These are phyloP conservation scores for Acrocyrtus sp. DNA, from an alignment of 2,888 invertebrate genomes.

Conservation along the genomic window DNA sequence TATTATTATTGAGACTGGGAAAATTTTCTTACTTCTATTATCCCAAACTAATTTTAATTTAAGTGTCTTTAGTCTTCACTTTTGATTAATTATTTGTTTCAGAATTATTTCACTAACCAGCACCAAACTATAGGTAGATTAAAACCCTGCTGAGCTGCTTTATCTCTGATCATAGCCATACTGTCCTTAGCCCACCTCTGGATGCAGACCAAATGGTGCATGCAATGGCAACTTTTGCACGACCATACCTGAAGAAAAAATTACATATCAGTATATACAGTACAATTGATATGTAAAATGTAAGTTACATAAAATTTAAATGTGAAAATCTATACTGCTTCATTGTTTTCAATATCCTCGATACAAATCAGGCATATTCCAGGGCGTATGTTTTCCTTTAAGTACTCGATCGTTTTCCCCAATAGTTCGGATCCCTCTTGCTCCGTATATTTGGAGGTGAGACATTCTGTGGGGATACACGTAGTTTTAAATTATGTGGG, in stretches of 20 bases:
- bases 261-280: too few relatives aligned
- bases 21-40: too few relatives aligned
- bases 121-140: constrained; percentile 68
- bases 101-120: constrained; percentile 67
- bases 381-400: constrained; percentile 65
- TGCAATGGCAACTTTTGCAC: constrained; percentile 83
- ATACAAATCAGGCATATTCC: constrained; percentile 92
- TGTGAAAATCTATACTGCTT: constrained; percentile 70
- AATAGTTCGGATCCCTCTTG: constrained; percentile 54
- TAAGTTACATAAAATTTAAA: background rate
- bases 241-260: constrained; percentile 81
- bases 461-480: constrained; percentile 32
- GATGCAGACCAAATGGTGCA: constrained; percentile 88
- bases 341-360: constrained; percentile 81
- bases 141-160: constrained; percentile 66
- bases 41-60: too few relatives aligned
- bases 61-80: too few relatives aligned
- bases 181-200: constrained; percentile 94
- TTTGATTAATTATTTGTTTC: too few relatives aligned
- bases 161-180: constrained; percentile 76
- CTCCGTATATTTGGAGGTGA: constrained; percentile 56
- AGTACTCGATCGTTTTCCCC: constrained; percentile 58
- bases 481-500: too few relatives aligned
- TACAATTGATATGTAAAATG: too few relatives aligned
- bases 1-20: too few relatives aligned